Evolutionary conservation across 2,888 invertebrate species (phyloP), one percentile per base, ranked within the genome.

Genomic region (Liposcelis brunnea): DNA sequence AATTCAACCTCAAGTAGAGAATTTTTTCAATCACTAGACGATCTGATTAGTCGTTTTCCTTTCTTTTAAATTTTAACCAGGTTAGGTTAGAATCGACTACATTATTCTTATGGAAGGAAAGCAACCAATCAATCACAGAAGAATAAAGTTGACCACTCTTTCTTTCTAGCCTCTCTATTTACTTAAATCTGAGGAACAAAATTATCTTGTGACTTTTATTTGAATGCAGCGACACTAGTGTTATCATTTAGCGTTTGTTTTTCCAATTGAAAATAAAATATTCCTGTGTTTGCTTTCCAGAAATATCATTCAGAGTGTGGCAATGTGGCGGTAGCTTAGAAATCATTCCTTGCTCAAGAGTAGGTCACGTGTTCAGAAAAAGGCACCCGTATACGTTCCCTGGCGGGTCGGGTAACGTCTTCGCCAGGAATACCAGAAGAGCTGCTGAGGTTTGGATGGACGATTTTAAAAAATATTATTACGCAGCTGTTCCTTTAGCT

Each of bases 391-490:
- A 98, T 67, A 87, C 93, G 32, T 98, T 98, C 70, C 97, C 97
- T 0, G 97, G 79, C 1, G 97, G 97, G 5, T 93, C 91, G 49
- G 97, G 95, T 2, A 91, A 89, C 52, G 94, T 97, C 16, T 94
- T 95, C 64, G 91, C 93, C 0, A 72, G 84, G 59, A 98, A 98
- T 65, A 97, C 95, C 1, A 71, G 95, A 46, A 69, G 98, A 52
- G 95, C 95, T 1, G 97, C 97, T 0, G 97, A 97, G 66, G 97
- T 98, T 10, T 98, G 97, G 97, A 94, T 98, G 94, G 97, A 95
- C 60, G 90, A 93, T 50, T 98, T 89, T 67, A 97, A 97, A 63
- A 80, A 90, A 56, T 86, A 85, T 59, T 98, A 97, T 64, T 94
- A 94, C 60, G 75, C 82, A 47, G 82, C 93, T 2, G 95, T 97